Percentiles rank a stretch among this genome's conserved stretches.
Conservation (phyloP, 37 sponge, comb jelly and placozoan species). For the Cliona cf. orientalis region DNA sequence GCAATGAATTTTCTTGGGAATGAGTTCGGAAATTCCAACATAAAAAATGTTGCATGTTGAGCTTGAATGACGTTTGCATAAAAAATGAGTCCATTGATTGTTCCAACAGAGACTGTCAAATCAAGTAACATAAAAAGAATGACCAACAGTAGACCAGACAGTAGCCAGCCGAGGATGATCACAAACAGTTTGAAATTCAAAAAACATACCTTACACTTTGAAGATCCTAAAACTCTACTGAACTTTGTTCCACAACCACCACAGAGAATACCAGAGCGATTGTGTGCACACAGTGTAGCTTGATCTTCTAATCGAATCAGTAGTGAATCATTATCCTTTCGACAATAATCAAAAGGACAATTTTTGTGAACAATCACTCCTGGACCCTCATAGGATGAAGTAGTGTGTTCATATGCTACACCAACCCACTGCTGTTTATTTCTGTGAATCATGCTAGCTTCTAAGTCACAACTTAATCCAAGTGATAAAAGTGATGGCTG, state of each 20-base stretch:
- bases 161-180: too few species aligned
- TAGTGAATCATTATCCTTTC: background rate
- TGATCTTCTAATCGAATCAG: background rate
- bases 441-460: background rate
- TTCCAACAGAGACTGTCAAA: background rate
- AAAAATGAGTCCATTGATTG: conserved; percentile 2
- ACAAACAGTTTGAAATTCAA: background rate
- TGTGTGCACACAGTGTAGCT: background rate
- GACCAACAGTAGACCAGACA: too few species aligned
- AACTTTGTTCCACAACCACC: background rate
- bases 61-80: conserved; percentile 3
- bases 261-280: background rate
- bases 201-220: background rate
- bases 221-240: background rate
- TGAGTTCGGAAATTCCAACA: background rate
- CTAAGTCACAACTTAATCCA: background rate
- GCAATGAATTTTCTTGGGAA: conserved; percentile 16
- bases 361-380: background rate
- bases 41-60: background rate
- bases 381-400: background rate
- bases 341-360: background rate
- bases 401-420: background rate
- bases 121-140: background rate
- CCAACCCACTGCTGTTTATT: background rate
- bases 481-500: background rate